Evolutionary conservation across 35 echinoderm and acorn worm species (phyloP), one percentile per base, ranked within the genome.

Genomic region (Acanthaster planci): DNA sequence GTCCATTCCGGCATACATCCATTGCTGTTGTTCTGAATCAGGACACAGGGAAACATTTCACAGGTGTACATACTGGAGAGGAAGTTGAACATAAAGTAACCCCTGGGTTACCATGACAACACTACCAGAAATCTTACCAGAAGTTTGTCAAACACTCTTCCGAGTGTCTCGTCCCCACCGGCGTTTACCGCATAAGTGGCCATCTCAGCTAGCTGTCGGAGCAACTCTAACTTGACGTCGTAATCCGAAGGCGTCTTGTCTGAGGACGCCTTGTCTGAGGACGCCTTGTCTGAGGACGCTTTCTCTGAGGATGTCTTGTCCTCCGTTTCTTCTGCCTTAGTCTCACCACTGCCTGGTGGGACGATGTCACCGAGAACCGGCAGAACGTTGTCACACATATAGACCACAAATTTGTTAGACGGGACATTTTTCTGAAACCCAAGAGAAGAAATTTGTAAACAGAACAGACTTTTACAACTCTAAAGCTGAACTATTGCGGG

Each of bases 311-410:
- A 9, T 42, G 30, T 19, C n/a, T n/a, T 67, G 14, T 77, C 60
- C 47, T 86, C 87, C 23, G 77, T 79, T 22, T 76, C 86, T 4
- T 85, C 82, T 36, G 26, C 30, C 64, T 72, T 72, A 12, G 26
- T 72, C 64, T 72, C 64, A 12, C 42, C 42, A 34, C 64, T 72
- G 23, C 57, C 67, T 15, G 79, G 52, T 10, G 89, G 37, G 38
- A 75, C 86, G 0, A 97, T 50, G 1, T 85, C 82, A 8, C 59
- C 76, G 0, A 97, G 31, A 30, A 92, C 86, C 16, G 95, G 95
- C 2, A 98, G 52, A 10, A 98, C 95, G 54, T 90, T 84, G 39
- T 91, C 88, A 50, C 91, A 93, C 30, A 98, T 88, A 86, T 98
- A 93, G 37, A 56, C 38, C 37, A 98, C 81, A 89, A 98, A 98